Base-by-base conservation (phyloP, 1,140 invertebrate genomes). In the Sminthurinus signatus region DNA sequence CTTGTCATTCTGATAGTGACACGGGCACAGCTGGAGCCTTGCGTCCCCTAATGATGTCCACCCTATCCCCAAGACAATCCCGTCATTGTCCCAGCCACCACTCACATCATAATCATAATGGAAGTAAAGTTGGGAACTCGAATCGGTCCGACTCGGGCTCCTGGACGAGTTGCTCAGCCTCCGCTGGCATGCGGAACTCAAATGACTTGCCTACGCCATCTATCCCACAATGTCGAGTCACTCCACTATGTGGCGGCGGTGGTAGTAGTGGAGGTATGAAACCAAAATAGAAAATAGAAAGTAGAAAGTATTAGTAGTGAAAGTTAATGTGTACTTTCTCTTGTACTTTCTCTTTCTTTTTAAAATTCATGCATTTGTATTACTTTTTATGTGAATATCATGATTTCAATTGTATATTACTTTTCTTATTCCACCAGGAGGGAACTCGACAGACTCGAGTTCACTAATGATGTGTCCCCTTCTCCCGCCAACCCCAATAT, bases 171-270 rank as follows among this genome's bases (percentile, higher is more conserved):
- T 72, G 55, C 32, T 56, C 61, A 69, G 64, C 42, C 39, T 65
- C 27, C 31, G 59, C 25, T 51, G 5, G 5, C 5, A 15, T 36
- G 5, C 5, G 5, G 5, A n/a, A n/a, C n/a, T 8, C 5, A 36
- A 36, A 36, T 36, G 67, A 65, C 12, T 67, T 72, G 43, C 71
- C 71, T 39, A 73, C 73, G 1, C 74, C 76, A 23, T 83, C 74
- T 54, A 70, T 77, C 44, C 77, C 76, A 15, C 75, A 76, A 55
- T 78, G 76, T 62, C 75, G 77, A 52, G 77, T 78, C 28, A 76
- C 76, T 17, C 76, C 76, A 10, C 61, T 76, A 23, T 71, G 68
- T 29, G 54, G 62, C 32, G 52, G 55, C 5, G 46, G 63, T 14
- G 44, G 46, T 25, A 54, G 64, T 27, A 65, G 58, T 55, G 44